phyloP scores from a whole-genome alignment of 2,113 vertebrate genomes.

The Leucosticte australis region DNA sequence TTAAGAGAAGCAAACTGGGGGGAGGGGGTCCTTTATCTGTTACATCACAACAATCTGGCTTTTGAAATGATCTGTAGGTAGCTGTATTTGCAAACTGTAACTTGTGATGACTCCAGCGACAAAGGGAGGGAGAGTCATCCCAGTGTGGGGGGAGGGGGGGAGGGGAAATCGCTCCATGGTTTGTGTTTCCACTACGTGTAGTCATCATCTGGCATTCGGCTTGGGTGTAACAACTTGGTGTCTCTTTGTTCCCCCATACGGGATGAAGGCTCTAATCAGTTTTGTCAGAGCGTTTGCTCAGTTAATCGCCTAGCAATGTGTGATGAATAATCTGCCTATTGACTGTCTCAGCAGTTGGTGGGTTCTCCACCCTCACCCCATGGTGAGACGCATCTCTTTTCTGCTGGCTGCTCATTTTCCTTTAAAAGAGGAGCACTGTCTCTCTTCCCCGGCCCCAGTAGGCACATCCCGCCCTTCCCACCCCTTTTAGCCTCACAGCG shows the following conservation, averaged over 20 bases:
- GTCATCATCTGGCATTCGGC: conserved; percentile 42
- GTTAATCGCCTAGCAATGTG: conserved; percentile 78
- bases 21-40: not conserved
- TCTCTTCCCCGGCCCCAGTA: conserved; percentile 52
- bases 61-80: conserved; percentile 28
- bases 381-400: conserved; percentile 72
- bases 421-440: conserved; percentile 51
- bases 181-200: conserved; percentile 26
- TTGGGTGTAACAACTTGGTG: conserved; percentile 63
- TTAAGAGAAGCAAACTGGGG: not conserved
- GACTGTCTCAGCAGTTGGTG: conserved; percentile 75
- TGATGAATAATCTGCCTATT: conserved; percentile 79
- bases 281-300: conserved; percentile 77
- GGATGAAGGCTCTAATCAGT: conserved; percentile 76
- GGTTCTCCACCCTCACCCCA: conserved; percentile 72
- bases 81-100: conserved; percentile 25
- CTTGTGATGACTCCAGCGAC: not conserved
- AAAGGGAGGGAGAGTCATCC: not conserved
- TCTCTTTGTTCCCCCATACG: conserved; percentile 67
- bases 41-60: not conserved
- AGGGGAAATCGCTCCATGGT: not conserved
- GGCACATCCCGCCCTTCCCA: not conserved
- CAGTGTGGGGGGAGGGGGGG: not conserved
- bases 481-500: not conserved
- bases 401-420: conserved; percentile 77